Conservation (phyloP, 2,888 invertebrate species). For the Teleiodes luculella region DNA sequence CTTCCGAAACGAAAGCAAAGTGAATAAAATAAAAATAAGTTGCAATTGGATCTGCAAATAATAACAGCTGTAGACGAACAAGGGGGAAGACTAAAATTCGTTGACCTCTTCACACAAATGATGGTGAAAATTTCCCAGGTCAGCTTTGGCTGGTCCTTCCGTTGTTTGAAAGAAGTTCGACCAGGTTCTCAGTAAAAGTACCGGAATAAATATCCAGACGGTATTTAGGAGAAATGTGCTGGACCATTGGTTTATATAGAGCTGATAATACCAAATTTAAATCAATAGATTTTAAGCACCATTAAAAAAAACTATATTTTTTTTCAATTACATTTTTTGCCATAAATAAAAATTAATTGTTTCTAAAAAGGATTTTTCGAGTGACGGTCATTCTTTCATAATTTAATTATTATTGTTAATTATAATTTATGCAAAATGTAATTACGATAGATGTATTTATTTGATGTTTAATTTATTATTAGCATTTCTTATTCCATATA, state of each 20-base stretch:
- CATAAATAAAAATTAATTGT: too few relatives aligned
- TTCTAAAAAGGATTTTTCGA: too few relatives aligned
- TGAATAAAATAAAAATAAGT: conserved; percentile 36
- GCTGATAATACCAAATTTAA: conserved; percentile 22
- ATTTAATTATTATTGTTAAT: too few relatives aligned
- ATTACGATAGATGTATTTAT: too few relatives aligned
- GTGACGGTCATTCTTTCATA: too few relatives aligned
- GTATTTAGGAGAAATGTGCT: conserved; percentile 49
- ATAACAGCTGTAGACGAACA: conserved; percentile 38
- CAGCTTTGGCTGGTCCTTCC: conserved; percentile 20
- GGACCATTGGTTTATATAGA: conserved; percentile 31
- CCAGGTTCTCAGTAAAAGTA: conserved; percentile 61
- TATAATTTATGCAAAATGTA: too few relatives aligned
- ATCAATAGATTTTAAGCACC: neutral
- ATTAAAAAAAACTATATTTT: too few relatives aligned
- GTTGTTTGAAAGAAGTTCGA: conserved; percentile 39
- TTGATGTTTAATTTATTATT: too few relatives aligned
- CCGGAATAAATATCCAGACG: conserved; percentile 63
- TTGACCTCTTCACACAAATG: neutral
- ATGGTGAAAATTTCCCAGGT: neutral
- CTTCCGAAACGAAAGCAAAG: conserved; percentile 26
- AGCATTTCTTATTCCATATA: too few relatives aligned
- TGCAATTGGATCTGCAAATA: conserved; percentile 47
- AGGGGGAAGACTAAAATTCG: neutral
- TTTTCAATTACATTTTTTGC: too few relatives aligned